Conservation (phyloP, 35 echinoderm and acorn worm genomes). For the Apostichopus parvimensis region DNA sequence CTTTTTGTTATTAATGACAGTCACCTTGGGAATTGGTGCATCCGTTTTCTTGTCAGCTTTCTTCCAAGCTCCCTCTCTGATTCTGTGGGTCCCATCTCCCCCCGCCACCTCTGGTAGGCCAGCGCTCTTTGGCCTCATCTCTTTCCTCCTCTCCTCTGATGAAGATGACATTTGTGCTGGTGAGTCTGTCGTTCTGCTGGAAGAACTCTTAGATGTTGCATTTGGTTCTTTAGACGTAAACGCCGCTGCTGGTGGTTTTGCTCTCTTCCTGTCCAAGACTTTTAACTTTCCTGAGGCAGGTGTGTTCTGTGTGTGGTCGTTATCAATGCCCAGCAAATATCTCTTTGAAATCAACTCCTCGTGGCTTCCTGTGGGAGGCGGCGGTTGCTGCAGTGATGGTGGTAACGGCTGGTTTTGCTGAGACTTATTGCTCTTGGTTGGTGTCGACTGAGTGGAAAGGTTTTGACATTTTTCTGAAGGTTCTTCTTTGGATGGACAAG, state of each 20-base stretch:
- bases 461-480: slow-evolving; percentile 29
- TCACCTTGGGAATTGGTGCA: not conserved
- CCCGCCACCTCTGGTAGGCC: slow-evolving; percentile 20
- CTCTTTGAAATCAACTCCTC: not conserved
- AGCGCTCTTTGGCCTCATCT: slow-evolving; percentile 45
- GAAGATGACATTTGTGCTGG: slow-evolving; percentile 30
- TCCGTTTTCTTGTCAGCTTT: slow-evolving; percentile 21
- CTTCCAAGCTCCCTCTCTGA: slow-evolving; percentile 52
- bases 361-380: not conserved
- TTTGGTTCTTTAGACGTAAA: slow-evolving; percentile 19
- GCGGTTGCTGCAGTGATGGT: not conserved
- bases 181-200: not conserved
- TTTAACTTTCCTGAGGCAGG: slow-evolving; percentile 53
- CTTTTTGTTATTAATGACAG: slow-evolving; percentile 50
- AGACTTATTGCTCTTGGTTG: slow-evolving; percentile 45
- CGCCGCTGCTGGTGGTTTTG: not conserved
- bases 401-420: not conserved
- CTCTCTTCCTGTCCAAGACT: slow-evolving; percentile 47
- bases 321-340: not conserved
- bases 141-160: slow-evolving; percentile 45
- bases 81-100: not conserved
- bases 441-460: slow-evolving; percentile 46
- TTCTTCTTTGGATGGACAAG: slow-evolving; percentile 45
- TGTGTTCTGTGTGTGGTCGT: slow-evolving; percentile 20
- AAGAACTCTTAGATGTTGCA: slow-evolving; percentile 20